Evolutionary conservation across 2,113 vertebrate species (phyloP).

Genomic region (Calyptommatus sinebrachiatus): DNA sequence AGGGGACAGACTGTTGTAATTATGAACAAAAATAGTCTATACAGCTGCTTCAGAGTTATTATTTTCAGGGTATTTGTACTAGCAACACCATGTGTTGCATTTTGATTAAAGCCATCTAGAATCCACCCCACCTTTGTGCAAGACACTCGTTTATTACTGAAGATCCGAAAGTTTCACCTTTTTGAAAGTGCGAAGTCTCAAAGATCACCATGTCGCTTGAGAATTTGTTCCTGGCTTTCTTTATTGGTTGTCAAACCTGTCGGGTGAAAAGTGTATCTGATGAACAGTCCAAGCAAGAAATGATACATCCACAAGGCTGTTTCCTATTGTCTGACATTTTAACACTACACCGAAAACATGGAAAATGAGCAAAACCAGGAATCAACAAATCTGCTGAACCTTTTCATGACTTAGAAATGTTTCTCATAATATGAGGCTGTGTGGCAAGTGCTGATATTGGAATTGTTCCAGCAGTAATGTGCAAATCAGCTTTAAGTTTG

Average conservation of each 20-base stretch:
- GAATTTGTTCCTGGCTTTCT: fast-evolving
- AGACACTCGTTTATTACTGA: background rate
- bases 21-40: conserved; percentile 27
- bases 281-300: background rate
- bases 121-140: background rate
- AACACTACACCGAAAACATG: background rate
- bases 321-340: background rate
- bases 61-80: conserved; percentile 8
- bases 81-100: background rate
- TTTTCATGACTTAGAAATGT: background rate
- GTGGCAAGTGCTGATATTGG: background rate
- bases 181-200: background rate
- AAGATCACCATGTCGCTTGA: background rate
- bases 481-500: background rate
- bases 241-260: background rate
- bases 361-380: background rate
- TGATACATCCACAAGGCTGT: background rate
- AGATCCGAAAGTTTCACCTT: background rate
- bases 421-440: background rate
- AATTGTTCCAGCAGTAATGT: background rate
- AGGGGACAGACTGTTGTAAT: conserved; percentile 1
- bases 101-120: conserved; percentile 12
- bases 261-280: background rate
- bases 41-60: conserved; percentile 18
- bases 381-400: background rate